These are phyloP conservation scores for Crotalus helleri DNA, from an alignment of 2,113 vertebrate genomes.

Conservation along the genomic window DNA sequence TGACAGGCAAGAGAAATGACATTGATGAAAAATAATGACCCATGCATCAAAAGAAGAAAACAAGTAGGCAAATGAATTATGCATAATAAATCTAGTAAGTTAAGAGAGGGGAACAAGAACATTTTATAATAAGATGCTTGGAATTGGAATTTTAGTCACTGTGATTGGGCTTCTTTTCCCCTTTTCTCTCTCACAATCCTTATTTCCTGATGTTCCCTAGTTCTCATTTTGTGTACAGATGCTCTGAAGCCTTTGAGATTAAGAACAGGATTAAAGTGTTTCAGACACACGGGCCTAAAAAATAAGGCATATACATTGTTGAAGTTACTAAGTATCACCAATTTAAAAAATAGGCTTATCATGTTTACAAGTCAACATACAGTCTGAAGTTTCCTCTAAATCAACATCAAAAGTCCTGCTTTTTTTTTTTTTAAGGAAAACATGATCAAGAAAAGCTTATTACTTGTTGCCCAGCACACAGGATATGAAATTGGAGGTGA, in stretches of 20 bases:
- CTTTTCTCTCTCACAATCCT: neutral
- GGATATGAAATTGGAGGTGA: constrained; percentile 1
- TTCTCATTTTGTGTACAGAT: neutral
- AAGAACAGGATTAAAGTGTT: neutral
- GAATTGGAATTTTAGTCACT: neutral
- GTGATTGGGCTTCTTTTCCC: neutral
- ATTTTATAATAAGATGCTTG: neutral
- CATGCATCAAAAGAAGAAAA: neutral
- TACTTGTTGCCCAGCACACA: neutral
- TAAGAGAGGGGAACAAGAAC: neutral
- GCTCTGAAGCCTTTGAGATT: neutral
- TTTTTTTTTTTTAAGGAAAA: neutral
- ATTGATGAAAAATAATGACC: neutral
- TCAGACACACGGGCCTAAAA: neutral
- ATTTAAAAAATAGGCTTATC: neutral
- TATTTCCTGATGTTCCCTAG: neutral
- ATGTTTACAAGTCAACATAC: neutral
- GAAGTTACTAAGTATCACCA: neutral
- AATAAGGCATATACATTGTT: neutral
- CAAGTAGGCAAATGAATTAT: neutral
- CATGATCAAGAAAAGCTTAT: neutral
- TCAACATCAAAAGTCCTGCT: neutral
- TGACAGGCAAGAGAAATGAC: neutral
- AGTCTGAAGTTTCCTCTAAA: neutral
- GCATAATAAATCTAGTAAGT: neutral